These are phyloP conservation scores for Sparus aurata DNA, from an alignment of 2,797 vertebrate species.

Conservation along the genomic window DNA sequence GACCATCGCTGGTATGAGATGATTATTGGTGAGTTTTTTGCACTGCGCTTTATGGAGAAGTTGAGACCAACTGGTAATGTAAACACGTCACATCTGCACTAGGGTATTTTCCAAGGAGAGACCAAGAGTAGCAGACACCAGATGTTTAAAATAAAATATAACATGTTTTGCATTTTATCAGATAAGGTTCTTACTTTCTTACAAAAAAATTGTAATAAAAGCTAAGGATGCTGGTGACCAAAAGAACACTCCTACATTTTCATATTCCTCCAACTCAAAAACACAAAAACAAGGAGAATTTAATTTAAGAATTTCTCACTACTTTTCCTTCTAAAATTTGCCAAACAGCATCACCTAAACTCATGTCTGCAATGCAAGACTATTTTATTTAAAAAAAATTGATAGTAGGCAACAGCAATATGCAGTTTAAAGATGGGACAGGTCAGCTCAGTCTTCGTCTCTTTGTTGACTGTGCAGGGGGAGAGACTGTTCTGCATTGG, in stretches of 20 bases:
- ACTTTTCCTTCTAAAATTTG: neutral
- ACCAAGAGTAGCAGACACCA: neutral
- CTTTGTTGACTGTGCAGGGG: slow-evolving; percentile 39
- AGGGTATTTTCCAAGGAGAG: neutral
- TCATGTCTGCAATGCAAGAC: neutral
- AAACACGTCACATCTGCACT: slow-evolving; percentile 21
- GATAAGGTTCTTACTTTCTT: neutral
- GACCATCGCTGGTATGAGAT: neutral
- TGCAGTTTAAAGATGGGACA: slow-evolving; percentile 4
- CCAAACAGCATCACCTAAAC: neutral
- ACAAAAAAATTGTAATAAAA: neutral
- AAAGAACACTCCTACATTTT: neutral
- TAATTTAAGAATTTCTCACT: neutral
- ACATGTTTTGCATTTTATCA: neutral
- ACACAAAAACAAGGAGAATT: neutral
- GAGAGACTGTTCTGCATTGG: slow-evolving; percentile 44
- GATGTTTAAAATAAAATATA: neutral
- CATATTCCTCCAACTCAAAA: neutral
- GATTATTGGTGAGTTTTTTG: neutral
- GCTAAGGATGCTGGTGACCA: neutral
- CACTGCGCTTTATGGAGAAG: slow-evolving; percentile 5
- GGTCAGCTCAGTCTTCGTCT: slow-evolving; percentile 21
- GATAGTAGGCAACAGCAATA: neutral
- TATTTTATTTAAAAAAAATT: neutral
- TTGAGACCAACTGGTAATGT: slow-evolving; percentile 11